Conservation (phyloP, 2,113 vertebrate genomes). For the Elgaria multicarinata region DNA sequence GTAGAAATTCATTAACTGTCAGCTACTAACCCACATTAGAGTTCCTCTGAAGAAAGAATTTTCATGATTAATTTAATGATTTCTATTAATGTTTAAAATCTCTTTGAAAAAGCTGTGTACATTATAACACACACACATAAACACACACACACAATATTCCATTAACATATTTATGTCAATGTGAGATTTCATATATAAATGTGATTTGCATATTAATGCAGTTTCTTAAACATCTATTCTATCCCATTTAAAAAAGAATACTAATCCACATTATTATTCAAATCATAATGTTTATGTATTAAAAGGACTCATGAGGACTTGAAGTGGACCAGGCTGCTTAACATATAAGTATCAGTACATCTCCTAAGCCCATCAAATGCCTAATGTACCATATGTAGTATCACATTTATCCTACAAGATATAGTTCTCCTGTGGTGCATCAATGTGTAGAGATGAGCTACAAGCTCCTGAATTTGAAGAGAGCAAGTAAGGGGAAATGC, state of each 20-base stretch:
- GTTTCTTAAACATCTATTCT: background rate
- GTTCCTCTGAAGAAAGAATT: conserved; percentile 42
- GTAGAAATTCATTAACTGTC: conserved; percentile 56
- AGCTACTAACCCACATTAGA: conserved; percentile 38
- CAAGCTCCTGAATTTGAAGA: conserved; percentile 50
- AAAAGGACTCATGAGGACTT: conserved; percentile 50
- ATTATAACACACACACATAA: background rate
- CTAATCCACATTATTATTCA: conserved; percentile 27
- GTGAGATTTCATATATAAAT: background rate
- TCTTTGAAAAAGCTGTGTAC: conserved; percentile 39
- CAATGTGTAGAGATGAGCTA: background rate
- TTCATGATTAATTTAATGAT: conserved; percentile 41
- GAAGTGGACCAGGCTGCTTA: conserved; percentile 43
- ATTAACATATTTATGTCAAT: conserved; percentile 2
- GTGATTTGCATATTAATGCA: conserved; percentile 1
- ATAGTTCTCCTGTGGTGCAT: conserved; percentile 29
- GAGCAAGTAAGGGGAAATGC: background rate
- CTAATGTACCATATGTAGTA: conserved; percentile 60
- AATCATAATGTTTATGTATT: conserved; percentile 29
- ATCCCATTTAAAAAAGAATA: background rate
- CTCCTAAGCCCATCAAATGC: conserved; percentile 62
- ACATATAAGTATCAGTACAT: conserved; percentile 44
- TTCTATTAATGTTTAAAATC: conserved; percentile 42
- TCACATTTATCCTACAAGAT: conserved; percentile 56
- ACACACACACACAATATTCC: background rate